Conservation (phyloP, 2,113 vertebrate genomes). For the Dasyprocta punctata region DNA sequence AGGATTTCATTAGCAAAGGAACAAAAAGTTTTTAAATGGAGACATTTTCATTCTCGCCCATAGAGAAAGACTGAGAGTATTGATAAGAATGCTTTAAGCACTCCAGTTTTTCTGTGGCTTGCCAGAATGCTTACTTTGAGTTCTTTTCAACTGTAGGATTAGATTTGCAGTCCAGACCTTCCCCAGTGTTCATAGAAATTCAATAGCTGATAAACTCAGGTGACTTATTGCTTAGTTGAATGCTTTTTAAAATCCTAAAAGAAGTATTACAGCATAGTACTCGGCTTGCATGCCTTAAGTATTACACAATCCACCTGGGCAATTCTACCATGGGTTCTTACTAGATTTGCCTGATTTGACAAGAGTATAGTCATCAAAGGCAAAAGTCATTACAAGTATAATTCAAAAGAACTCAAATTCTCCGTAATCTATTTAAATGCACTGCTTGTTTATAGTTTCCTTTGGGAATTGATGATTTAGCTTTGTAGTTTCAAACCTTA, state of each 20-base stretch:
- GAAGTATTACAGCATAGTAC: neutral
- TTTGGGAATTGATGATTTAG: conserved; percentile 9
- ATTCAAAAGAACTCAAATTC: conserved; percentile 45
- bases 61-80: neutral
- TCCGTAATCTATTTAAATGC: conserved; percentile 35
- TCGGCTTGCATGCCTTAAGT: neutral
- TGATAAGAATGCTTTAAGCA: neutral
- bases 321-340: conserved; percentile 25
- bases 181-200: neutral
- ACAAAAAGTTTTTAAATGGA: neutral
- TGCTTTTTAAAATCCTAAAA: conserved; percentile 48
- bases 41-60: neutral
- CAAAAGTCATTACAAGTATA: conserved; percentile 53
- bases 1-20: conserved; percentile 25
- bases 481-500: neutral
- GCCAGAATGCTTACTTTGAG: conserved; percentile 25
- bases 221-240: neutral
- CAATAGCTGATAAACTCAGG: no score
- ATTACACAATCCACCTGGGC: neutral
- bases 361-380: conserved; percentile 43
- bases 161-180: neutral
- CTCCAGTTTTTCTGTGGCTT: neutral
- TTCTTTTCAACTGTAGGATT: neutral
- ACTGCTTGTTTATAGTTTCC: neutral
- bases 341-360: conserved; percentile 46